phyloP scores from a whole-genome alignment of 2,888 invertebrate genomes.

The Syritta pipiens region DNA sequence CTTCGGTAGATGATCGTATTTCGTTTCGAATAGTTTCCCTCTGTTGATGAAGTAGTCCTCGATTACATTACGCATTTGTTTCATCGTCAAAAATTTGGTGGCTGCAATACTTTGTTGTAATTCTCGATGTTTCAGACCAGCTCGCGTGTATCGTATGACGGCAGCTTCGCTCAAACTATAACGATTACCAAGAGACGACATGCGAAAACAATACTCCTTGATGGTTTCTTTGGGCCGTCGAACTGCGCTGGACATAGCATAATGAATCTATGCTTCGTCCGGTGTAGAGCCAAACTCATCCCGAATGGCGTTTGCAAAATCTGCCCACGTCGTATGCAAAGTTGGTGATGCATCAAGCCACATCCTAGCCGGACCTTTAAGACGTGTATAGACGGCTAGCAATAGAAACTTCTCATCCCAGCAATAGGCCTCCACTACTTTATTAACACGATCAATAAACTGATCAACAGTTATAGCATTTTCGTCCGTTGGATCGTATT shows the following conservation, averaged over 20 bases:
- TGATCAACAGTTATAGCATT: too few species aligned
- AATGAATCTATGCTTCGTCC: conserved; percentile 28
- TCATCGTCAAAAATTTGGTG: conserved; percentile 9
- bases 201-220: conserved; percentile 44
- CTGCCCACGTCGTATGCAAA: conserved; percentile 28
- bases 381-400: conserved; percentile 19
- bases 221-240: too few species aligned
- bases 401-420: conserved; percentile 39
- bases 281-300: conserved; percentile 32
- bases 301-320: conserved; percentile 29
- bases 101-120: conserved; percentile 24
- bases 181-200: too few species aligned
- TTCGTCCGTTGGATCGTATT: too few species aligned
- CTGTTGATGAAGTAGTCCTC: conserved; percentile 26
- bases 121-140: conserved; percentile 26
- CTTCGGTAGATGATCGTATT: conserved; percentile 15
- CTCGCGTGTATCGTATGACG: conserved; percentile 24
- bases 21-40: conserved; percentile 6
- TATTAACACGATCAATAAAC: too few species aligned
- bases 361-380: conserved; percentile 19
- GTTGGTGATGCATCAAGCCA: conserved; percentile 18
- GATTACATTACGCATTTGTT: conserved; percentile 10
- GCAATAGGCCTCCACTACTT: too few species aligned
- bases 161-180: conserved; percentile 27
- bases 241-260: too few species aligned